These are phyloP conservation scores for Sarcophaga carnaria DNA, from an alignment of 2,888 invertebrate genomes.

Conservation along the genomic window DNA sequence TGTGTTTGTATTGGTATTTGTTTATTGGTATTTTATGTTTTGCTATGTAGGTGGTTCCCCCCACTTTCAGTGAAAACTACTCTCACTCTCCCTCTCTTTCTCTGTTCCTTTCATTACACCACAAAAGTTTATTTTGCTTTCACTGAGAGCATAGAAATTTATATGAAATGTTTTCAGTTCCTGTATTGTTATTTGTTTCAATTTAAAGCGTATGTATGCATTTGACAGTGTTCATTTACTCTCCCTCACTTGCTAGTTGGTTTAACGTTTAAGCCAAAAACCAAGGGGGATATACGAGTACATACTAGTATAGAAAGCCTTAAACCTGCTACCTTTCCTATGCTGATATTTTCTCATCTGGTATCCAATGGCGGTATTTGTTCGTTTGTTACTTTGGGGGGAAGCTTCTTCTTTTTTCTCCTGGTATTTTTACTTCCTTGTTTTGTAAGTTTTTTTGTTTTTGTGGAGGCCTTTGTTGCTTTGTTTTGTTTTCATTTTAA, in stretches of 20 bases:
- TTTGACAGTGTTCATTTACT: constrained; percentile 46
- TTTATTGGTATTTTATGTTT: constrained; percentile 34
- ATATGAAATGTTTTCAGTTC: not conserved
- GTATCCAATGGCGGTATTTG: no score
- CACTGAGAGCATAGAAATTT: not conserved
- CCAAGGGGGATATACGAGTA: no score
- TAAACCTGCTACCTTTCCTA: no score
- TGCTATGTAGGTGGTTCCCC: constrained; percentile 43
- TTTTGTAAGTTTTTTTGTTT: not conserved
- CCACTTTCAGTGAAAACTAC: constrained; percentile 13
- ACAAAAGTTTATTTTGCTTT: constrained; percentile 35
- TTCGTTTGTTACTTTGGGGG: no score
- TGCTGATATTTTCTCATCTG: no score
- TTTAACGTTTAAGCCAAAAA: not conserved
- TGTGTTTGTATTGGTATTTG: constrained; percentile 33
- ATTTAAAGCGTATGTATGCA: constrained; percentile 54
- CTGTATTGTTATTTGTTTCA: constrained; percentile 45
- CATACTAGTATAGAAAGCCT: no score
- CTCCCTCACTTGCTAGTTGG: not conserved
- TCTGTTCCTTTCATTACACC: not conserved
- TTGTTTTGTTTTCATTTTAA: constrained; percentile 14
- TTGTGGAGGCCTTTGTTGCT: not conserved
- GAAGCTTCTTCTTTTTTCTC: not conserved
- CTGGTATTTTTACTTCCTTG: not conserved
- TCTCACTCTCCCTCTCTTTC: not conserved